A percentile compares a stretch with the other conserved stretches of the same genome.
phyloP scores from a whole-genome alignment of 2,113 vertebrate genomes.

The Hyperoodon ampullatus region DNA sequence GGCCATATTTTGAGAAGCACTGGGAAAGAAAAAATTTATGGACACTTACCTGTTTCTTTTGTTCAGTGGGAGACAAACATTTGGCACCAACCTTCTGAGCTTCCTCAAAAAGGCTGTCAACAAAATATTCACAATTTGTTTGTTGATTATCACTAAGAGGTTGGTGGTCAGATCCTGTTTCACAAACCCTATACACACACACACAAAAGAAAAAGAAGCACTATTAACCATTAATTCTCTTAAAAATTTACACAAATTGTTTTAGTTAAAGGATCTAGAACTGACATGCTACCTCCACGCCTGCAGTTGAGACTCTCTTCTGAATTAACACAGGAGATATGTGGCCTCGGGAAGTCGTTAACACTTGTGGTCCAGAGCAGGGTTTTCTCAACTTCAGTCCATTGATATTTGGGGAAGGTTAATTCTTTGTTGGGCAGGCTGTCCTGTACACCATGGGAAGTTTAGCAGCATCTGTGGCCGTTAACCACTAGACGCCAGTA shows the following conservation, averaged over 20 bases:
- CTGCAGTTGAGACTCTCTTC: neutral
- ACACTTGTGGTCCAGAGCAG: neutral
- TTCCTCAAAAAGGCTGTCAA: conserved; percentile 87
- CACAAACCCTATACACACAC: conserved; percentile 82
- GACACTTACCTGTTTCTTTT: conserved; percentile 82
- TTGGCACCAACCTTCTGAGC: conserved; percentile 83
- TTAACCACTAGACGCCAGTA: neutral
- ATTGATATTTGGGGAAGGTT: neutral
- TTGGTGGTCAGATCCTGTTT: conserved; percentile 67
- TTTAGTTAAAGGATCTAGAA: neutral
- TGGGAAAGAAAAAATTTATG: neutral
- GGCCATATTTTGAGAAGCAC: neutral
- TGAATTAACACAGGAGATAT: neutral
- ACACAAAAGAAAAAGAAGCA: neutral
- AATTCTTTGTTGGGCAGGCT: neutral
- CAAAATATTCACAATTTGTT: conserved; percentile 80
- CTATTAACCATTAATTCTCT: neutral
- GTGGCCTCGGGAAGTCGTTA: neutral
- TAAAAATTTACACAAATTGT: neutral
- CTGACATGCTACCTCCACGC: neutral
- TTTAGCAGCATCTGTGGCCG: neutral
- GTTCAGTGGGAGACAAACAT: conserved; percentile 76
- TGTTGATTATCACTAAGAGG: conserved; percentile 70
- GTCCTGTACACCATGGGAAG: neutral
- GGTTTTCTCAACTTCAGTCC: neutral